Evolutionary conservation across 1,140 invertebrate genomes (phyloP).

Genomic region (Drosophila azteca): DNA sequence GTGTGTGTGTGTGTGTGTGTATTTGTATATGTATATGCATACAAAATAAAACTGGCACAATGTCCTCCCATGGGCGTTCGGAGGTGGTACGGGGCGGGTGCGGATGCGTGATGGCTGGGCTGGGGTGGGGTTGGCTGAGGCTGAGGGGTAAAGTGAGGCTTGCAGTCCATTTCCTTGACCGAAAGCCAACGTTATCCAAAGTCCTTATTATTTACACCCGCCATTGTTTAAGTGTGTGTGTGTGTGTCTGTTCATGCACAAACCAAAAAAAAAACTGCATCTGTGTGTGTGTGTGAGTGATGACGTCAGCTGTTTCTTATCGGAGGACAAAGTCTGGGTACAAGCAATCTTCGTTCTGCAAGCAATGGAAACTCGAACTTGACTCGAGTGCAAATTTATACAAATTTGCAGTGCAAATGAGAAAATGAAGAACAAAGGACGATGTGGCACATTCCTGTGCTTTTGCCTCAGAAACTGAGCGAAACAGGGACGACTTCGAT

Average conservation of each 20-base stretch:
- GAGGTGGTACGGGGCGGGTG: not conserved
- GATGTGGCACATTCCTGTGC: too few species aligned
- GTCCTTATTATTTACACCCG: constrained; percentile 63
- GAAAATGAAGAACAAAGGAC: too few species aligned
- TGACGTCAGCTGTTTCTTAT: constrained; percentile 73
- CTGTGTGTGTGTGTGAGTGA: constrained; percentile 8
- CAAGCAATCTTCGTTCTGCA: constrained; percentile 37
- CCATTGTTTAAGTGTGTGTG: constrained; percentile 55
- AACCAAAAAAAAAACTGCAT: constrained; percentile 11
- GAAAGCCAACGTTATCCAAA: constrained; percentile 59
- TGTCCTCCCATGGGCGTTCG: constrained; percentile 50
- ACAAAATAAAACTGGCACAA: constrained; percentile 65
- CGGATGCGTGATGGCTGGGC: not conserved
- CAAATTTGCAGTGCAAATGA: constrained; percentile 27
- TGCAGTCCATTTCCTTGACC: constrained; percentile 73
- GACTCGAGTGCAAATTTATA: constrained; percentile 38
- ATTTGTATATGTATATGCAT: not conserved
- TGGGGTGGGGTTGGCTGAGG: not conserved
- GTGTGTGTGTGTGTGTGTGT: constrained; percentile 19
- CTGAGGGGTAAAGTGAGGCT: constrained; percentile 8
- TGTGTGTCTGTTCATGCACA: constrained; percentile 46
- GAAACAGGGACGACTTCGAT: too few species aligned
- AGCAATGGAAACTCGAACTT: constrained; percentile 28
- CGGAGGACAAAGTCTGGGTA: constrained; percentile 21
- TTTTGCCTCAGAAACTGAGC: too few species aligned